A percentile compares a stretch with the other conserved stretches of the same genome.
Conservation (phyloP, 2,888 invertebrate species). For the Cybosia mesomella region DNA sequence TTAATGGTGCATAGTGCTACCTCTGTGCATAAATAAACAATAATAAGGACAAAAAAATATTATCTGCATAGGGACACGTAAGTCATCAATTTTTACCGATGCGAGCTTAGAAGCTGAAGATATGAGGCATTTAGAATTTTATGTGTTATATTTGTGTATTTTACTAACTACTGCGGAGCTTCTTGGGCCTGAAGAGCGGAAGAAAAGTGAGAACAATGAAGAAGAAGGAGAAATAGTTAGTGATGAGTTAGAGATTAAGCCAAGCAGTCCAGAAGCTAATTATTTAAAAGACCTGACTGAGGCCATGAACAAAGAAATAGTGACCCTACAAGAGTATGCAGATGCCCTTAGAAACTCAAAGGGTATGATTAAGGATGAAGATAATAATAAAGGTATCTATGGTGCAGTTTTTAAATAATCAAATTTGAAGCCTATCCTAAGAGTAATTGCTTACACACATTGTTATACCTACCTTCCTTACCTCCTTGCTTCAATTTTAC, state of each 20-base stretch:
- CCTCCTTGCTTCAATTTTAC: no score
- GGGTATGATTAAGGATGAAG: constrained; percentile 60
- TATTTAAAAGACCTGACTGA: constrained; percentile 70
- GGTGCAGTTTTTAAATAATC: neutral
- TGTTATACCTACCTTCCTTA: no score
- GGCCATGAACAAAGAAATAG: constrained; percentile 70
- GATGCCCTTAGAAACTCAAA: constrained; percentile 68
- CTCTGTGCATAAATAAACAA: constrained; percentile 25
- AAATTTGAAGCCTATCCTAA: neutral
- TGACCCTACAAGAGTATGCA: constrained; percentile 70
- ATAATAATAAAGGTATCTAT: constrained; percentile 56
- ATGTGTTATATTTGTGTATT: constrained; percentile 66
- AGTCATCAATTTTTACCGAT: constrained; percentile 56
- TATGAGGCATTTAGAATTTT: constrained; percentile 68
- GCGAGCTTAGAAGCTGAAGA: constrained; percentile 49
- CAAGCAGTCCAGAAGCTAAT: constrained; percentile 57
- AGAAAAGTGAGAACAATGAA: constrained; percentile 61
- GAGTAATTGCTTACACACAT: no score
- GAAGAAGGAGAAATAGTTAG: constrained; percentile 60
- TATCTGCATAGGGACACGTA: constrained; percentile 73
- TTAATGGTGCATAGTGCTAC: constrained; percentile 36
- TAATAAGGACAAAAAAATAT: constrained; percentile 19
- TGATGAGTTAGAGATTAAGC: constrained; percentile 51
- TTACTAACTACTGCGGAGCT: constrained; percentile 69
- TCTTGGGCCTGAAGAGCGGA: constrained; percentile 70